A percentile compares a stretch with the other conserved stretches of the same genome.
phyloP scores from a whole-genome alignment of 2,888 invertebrate genomes.

The Drosophila kokeensis region DNA sequence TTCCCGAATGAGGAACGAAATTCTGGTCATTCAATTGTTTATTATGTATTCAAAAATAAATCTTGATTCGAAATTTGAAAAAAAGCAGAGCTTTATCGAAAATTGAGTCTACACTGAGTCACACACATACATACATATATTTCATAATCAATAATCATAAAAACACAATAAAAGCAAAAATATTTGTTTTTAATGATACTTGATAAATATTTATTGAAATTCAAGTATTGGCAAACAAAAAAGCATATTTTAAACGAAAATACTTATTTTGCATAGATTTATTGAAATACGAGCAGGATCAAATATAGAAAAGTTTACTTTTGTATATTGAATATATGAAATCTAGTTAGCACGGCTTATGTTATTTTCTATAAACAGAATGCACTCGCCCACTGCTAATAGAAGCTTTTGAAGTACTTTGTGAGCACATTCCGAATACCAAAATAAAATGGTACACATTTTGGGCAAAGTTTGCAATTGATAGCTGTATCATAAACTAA shows the following conservation, averaged over 20 bases:
- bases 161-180: not conserved
- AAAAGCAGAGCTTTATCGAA: not conserved
- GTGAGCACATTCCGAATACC: constrained; percentile 16
- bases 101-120: not conserved
- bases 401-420: constrained; percentile 22
- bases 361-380: constrained; percentile 8
- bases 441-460: constrained; percentile 34
- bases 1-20: not conserved
- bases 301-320: not conserved
- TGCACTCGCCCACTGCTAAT: constrained; percentile 24
- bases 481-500: constrained; percentile 66
- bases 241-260: not conserved
- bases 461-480: constrained; percentile 56
- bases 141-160: not conserved
- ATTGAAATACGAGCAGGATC: not conserved
- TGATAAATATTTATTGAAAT: not conserved
- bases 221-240: not conserved
- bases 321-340: constrained; percentile 32
- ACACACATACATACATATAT: not conserved
- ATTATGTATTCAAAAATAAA: too few relatives aligned
- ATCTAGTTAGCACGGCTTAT: constrained; percentile 5
- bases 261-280: not conserved
- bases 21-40: not conserved
- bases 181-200: not conserved
- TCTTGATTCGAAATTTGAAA: not conserved